Evolutionary conservation across 2,113 vertebrate genomes (phyloP).

Genomic region (Macaca mulatta): DNA sequence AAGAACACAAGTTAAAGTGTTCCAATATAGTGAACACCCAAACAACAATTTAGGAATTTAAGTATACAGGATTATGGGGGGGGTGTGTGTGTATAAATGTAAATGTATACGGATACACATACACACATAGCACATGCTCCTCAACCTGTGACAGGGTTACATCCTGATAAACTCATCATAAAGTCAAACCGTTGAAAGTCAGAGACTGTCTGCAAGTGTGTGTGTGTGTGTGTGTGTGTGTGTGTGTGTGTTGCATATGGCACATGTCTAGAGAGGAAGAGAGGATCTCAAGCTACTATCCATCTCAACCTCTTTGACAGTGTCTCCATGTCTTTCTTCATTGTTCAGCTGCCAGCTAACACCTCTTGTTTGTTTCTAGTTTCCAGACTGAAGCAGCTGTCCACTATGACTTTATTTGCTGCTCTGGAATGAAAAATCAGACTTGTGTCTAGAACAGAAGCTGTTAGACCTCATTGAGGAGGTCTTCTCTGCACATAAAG

Average conservation of each 20-base stretch:
- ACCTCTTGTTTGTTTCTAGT: neutral
- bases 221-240: neutral
- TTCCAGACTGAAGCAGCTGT: neutral
- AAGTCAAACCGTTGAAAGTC: neutral
- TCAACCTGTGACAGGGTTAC: neutral
- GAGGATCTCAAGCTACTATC: neutral
- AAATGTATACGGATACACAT: neutral
- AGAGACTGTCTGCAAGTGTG: neutral
- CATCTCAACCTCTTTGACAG: neutral
- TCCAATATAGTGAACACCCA: neutral
- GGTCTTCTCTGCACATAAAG: neutral
- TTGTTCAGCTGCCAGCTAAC: neutral
- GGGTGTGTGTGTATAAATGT: neutral
- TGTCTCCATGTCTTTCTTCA: neutral
- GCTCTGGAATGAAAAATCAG: constrained; percentile 4
- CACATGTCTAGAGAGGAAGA: neutral
- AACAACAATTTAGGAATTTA: neutral
- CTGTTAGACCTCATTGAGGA: neutral
- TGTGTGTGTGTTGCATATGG: too few relatives aligned
- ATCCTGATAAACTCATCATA: neutral
- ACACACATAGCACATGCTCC: neutral
- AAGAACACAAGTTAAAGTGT: neutral
- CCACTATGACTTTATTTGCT: neutral
- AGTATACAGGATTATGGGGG: neutral
- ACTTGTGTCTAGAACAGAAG: neutral